Conservation (phyloP, 2,888 invertebrate species). For the Spatulosminthurus flaviceps region DNA sequence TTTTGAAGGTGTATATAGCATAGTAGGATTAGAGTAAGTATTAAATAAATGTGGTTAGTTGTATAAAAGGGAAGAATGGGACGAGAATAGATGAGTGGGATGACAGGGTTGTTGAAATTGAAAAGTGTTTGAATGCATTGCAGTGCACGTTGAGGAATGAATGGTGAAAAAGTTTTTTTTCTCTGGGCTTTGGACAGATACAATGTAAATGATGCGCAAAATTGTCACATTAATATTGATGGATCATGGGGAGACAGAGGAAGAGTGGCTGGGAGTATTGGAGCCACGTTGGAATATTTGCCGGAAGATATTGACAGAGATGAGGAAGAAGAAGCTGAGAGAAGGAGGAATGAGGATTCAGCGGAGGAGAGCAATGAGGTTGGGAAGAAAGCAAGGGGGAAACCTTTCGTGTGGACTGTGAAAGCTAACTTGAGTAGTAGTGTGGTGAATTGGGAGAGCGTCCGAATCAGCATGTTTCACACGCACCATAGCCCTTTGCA, state of each 20-base stretch:
- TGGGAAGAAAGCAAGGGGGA: slow-evolving; percentile 1
- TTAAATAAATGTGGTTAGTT: too few relatives aligned
- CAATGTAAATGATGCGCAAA: slow-evolving; percentile 50
- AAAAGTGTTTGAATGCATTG: neutral
- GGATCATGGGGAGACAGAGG: slow-evolving; percentile 58
- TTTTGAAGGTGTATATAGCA: too few relatives aligned
- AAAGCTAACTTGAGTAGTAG: slow-evolving; percentile 48
- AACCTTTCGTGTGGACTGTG: slow-evolving; percentile 37
- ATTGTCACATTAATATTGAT: slow-evolving; percentile 57
- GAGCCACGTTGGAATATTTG: slow-evolving; percentile 51
- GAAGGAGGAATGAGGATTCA: slow-evolving; percentile 66
- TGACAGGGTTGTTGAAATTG: neutral
- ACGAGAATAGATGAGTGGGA: too few relatives aligned
- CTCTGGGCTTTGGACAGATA: slow-evolving; percentile 51
- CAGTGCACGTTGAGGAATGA: too few relatives aligned
- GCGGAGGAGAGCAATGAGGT: slow-evolving; percentile 27
- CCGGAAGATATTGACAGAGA: slow-evolving; percentile 63
- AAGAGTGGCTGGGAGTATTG: slow-evolving; percentile 58
- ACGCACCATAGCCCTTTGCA: slow-evolving; percentile 54
- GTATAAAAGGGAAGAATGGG: too few relatives aligned
- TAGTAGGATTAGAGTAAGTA: too few relatives aligned
- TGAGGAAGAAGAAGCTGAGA: slow-evolving; percentile 66
- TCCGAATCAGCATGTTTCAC: slow-evolving; percentile 57
- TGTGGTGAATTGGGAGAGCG: slow-evolving; percentile 30
- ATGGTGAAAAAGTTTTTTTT: slow-evolving; percentile 1